Evolutionary conservation across 2,113 vertebrate species (phyloP), one percentile per base, ranked within the genome.

Genomic region (Acinonyx jubatus): DNA sequence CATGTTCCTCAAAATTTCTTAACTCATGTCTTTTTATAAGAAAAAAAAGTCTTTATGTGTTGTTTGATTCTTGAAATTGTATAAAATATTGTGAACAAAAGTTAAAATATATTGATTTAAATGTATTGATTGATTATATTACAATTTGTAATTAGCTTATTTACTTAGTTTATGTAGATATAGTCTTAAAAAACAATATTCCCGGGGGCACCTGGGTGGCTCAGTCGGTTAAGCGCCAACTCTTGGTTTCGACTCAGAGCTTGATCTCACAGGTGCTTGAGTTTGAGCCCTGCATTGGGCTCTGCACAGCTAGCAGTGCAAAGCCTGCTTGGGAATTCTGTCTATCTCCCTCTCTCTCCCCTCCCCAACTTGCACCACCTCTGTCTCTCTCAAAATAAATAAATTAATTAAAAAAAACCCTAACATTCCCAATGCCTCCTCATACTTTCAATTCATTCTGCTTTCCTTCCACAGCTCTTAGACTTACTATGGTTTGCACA

Each of bases 61-160:
- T 23, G 2, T 52, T 69, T 65, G 55, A 65, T 48, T 66, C 7
- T 79, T 80, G 2, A 88, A 73, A 79, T 89, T 88, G 1, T 52
- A n/a, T 65, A 61, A 88, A 38, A 52, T 38, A 52, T 25, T 92
- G 6, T 92, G 41, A 90, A 87, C 7, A 85, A 57, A 93, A 61
- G n/a, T 23, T 5, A 29, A 52, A 61, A 48, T 52, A n/a, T 57
- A 68, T 57, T 74, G 50, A n/a, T 57, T 84, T 84, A 68, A 18
- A 78, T 57, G n/a, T 48, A 55, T 41, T 82, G 66, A 33, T 52
- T 81, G 36, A 80, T 71, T 94, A 15, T 41, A 81, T 83, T 73
- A 73, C 36, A 68, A 57, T 87, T 68, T 57, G 80, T 79, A 94
- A 61, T 52, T 80, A 80, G 10, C 52, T 57, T 68, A 80, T 80